Conservation (phyloP, 2,113 vertebrate species). For the Halcyon senegalensis region DNA sequence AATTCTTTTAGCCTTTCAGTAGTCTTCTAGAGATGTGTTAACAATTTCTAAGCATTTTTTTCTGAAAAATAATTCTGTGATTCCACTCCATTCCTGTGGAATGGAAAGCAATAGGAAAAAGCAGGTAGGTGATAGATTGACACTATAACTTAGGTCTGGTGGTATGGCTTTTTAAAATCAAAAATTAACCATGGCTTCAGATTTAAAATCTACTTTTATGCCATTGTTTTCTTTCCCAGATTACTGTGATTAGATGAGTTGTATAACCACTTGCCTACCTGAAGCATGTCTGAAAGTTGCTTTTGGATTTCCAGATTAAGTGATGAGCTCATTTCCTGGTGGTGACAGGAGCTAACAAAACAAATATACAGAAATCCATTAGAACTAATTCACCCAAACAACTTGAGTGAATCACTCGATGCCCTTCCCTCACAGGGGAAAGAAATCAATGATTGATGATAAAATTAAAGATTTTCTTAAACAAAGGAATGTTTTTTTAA, state of each 20-base stretch:
- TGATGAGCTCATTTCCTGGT: constrained; percentile 23
- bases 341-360: constrained; percentile 12
- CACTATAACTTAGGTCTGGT: background rate
- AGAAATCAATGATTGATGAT: background rate
- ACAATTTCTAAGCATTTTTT: background rate
- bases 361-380: constrained; percentile 57
- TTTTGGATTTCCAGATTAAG: constrained; percentile 9
- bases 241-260: background rate
- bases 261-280: background rate
- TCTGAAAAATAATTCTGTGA: background rate
- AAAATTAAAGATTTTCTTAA: background rate
- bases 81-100: background rate
- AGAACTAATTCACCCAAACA: constrained; percentile 32
- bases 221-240: background rate
- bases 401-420: constrained; percentile 28
- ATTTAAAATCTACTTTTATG: background rate
- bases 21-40: background rate
- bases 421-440: background rate
- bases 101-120: background rate
- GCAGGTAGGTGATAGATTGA: background rate
- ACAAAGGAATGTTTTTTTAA: background rate
- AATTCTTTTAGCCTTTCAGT: background rate
- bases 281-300: background rate
- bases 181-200: background rate
- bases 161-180: background rate